phyloP scores from a whole-genome alignment of 2,888 invertebrate species.

The Acleris emargana region DNA sequence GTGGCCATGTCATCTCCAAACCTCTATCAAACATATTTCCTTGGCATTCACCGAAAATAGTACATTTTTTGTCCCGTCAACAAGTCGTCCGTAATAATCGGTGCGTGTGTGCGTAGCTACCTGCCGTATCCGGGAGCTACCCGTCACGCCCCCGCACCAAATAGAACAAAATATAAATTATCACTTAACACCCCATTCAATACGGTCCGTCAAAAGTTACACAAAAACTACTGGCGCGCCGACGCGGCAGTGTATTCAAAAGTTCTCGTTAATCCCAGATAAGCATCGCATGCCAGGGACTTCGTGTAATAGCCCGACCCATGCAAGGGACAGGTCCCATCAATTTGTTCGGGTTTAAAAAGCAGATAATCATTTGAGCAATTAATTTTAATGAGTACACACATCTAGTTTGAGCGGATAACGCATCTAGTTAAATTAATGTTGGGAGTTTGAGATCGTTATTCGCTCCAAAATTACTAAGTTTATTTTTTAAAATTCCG shows the following conservation, averaged over 20 bases:
- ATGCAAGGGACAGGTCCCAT: slow-evolving; percentile 52
- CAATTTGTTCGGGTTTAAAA: slow-evolving; percentile 58
- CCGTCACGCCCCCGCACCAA: slow-evolving; percentile 65
- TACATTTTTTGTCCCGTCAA: slow-evolving; percentile 35
- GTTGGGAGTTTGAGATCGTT: slow-evolving; percentile 3
- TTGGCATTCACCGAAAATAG: slow-evolving; percentile 32
- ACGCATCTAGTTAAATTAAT: slow-evolving; percentile 37
- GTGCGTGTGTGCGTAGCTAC: slow-evolving; percentile 72
- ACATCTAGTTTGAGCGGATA: slow-evolving; percentile 49
- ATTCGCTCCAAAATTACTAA: not conserved
- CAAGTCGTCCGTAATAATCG: slow-evolving; percentile 31
- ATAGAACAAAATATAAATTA: slow-evolving; percentile 61
- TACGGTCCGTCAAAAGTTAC: slow-evolving; percentile 48
- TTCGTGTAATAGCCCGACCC: slow-evolving; percentile 47
- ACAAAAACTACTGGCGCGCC: slow-evolving; percentile 43
- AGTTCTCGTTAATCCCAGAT: slow-evolving; percentile 37
- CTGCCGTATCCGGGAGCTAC: slow-evolving; percentile 74
- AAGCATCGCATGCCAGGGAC: slow-evolving; percentile 42
- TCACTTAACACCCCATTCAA: slow-evolving; percentile 65
- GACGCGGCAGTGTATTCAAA: slow-evolving; percentile 48
- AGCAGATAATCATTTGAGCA: slow-evolving; percentile 59
- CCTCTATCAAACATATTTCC: slow-evolving; percentile 34
- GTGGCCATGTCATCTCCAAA: slow-evolving; percentile 17
- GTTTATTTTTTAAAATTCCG: slow-evolving; percentile 8
- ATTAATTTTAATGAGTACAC: slow-evolving; percentile 65